Percentiles rank a stretch among this genome's conserved stretches.
Evolutionary conservation across 2,888 invertebrate species (phyloP).

Genomic region (Ormyrus nitidulus): DNA sequence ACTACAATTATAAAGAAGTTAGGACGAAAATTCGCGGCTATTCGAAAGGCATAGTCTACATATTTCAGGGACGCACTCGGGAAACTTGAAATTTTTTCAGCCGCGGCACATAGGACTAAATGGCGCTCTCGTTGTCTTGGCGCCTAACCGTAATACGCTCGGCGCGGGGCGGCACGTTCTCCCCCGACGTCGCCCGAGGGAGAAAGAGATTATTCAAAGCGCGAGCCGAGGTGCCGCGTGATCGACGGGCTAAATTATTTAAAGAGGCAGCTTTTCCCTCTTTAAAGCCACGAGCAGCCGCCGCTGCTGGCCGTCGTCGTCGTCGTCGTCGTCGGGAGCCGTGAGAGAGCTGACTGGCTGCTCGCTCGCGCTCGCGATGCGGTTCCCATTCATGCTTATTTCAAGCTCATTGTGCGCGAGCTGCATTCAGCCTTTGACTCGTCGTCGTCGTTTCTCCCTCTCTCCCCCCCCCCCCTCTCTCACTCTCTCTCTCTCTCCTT

Average conservation of each 20-base stretch:
- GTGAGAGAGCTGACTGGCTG: constrained; percentile 53
- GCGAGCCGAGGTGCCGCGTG: constrained; percentile 6
- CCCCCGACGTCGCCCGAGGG: not conserved
- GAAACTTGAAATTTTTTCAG: constrained; percentile 10
- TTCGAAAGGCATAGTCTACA: too few relatives aligned
- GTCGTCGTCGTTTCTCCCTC: constrained; percentile 48
- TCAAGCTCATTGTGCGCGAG: constrained; percentile 72
- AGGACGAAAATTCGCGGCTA: too few relatives aligned
- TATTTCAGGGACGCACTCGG: not conserved
- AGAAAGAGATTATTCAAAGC: constrained; percentile 21
- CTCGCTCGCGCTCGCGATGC: constrained; percentile 59
- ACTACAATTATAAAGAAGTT: too few relatives aligned
- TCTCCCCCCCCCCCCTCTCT: too few relatives aligned
- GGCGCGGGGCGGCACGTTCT: too few relatives aligned
- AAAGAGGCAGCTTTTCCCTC: constrained; percentile 64
- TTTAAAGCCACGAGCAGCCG: constrained; percentile 62
- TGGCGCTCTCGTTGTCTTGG: too few relatives aligned
- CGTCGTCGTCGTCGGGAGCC: constrained; percentile 60
- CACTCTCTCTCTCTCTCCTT: constrained; percentile 10
- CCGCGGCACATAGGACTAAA: not conserved
- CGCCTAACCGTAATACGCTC: too few relatives aligned
- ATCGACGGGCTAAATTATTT: constrained; percentile 67
- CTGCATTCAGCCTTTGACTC: constrained; percentile 72
- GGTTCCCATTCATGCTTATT: constrained; percentile 74
- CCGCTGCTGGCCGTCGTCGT: constrained; percentile 44